Evolutionary conservation across 2,113 vertebrate species (phyloP), one percentile per base, ranked within the genome.

Genomic region (Ameiurus melas): DNA sequence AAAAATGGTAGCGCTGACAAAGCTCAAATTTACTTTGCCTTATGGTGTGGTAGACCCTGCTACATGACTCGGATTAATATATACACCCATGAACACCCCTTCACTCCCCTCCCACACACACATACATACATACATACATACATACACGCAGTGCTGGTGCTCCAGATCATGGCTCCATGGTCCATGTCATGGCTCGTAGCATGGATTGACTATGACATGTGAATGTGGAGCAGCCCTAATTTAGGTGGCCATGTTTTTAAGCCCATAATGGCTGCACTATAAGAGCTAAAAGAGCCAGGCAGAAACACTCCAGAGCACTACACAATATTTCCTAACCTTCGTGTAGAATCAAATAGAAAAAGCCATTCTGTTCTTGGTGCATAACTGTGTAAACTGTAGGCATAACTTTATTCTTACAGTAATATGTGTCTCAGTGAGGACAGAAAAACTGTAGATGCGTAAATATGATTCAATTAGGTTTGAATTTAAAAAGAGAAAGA

Each of bases 201-300:
- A 95, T 94, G 96, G 92, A 95, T 95, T 94, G 94, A 90, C 92
- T 58, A 90, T 94, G 93, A 95, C 95, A 94, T 95, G 94, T 95
- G 94, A 93, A 94, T 94, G 93, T 94, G 80, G 94, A 90, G 93
- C 95, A 94, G 94, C 94, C 94, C 95, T 96, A 94, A 96, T 96
- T 95, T 96, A 94, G 94, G 94, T 94, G 92, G 93, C 94, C 94
- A 95, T 95, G 93, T 94, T 95, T 96, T 94, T 96, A 96, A 95
- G 94, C 95, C 94, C 93, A 93, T 95, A 95, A 95, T 95, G 95
- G 94, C 93, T 95, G 92, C 92, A 84, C 60, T 93, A 93, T 92
- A 94, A 92, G 93, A 91, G 47, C 89, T 92, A 93, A 93, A 93
- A 91, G 92, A 90, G 81, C 90, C 92, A 86, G 82, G 82, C 90